Evolutionary conservation across 2,113 vertebrate genomes (phyloP).

Genomic region (Phoxinus phoxinus): DNA sequence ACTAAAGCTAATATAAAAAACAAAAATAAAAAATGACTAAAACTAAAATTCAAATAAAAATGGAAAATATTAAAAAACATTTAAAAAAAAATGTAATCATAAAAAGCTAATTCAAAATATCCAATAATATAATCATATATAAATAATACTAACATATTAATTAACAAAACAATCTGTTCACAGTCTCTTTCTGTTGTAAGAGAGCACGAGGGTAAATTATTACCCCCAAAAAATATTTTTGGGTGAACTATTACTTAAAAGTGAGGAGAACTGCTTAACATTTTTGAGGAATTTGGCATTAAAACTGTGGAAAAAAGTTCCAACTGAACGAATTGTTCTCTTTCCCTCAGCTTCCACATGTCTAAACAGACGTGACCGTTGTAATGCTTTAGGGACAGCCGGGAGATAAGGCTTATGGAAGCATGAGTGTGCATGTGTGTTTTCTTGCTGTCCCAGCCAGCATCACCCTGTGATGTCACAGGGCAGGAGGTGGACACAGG

Average conservation of each 20-base stretch:
- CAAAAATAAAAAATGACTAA: background rate
- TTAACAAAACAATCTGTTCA: no score
- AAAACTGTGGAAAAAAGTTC: background rate
- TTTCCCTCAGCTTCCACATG: background rate
- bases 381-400: background rate
- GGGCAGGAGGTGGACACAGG: conserved; percentile 54
- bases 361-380: conserved; percentile 15
- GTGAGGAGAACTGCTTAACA: background rate
- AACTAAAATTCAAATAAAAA: background rate
- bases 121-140: background rate
- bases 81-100: background rate
- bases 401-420: conserved; percentile 10
- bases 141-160: background rate
- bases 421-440: conserved; percentile 37
- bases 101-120: background rate
- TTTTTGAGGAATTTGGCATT: background rate
- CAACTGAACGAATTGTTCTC: background rate
- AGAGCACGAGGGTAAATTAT: background rate
- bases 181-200: background rate
- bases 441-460: conserved; percentile 9
- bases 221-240: background rate
- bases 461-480: conserved; percentile 57
- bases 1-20: background rate
- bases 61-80: background rate
- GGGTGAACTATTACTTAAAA: background rate